Evolutionary conservation across 2,113 vertebrate genomes (phyloP).

Genomic region (Bubalus kerabau): DNA sequence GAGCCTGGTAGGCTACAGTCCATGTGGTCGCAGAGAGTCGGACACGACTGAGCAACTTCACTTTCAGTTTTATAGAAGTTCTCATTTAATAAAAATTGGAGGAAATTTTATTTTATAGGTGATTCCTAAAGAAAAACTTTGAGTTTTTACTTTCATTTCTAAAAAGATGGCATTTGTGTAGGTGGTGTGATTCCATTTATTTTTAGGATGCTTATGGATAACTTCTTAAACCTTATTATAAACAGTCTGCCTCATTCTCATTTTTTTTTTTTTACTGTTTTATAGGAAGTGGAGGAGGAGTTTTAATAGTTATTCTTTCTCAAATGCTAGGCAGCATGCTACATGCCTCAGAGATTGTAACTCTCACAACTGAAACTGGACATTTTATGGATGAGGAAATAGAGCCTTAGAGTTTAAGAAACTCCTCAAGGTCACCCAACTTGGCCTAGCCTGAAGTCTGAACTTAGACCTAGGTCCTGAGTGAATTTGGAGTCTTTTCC

Average conservation of each 20-base stretch:
- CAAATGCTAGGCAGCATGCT: background rate
- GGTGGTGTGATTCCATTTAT: background rate
- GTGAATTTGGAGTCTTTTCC: background rate
- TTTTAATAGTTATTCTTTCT: background rate
- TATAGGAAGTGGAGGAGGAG: background rate
- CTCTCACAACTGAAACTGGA: background rate
- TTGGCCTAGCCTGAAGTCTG: background rate
- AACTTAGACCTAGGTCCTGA: background rate
- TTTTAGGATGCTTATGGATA: background rate
- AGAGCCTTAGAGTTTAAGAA: background rate
- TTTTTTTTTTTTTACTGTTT: background rate
- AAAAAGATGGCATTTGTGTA: background rate
- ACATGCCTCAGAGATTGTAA: background rate
- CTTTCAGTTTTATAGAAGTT: background rate
- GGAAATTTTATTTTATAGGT: constrained; percentile 10
- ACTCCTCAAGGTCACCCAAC: background rate
- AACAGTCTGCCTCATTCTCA: background rate
- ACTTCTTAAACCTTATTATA: background rate
- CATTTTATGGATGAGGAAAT: background rate
- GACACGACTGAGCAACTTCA: no score
- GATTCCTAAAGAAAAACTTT: background rate
- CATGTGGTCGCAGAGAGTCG: no score
- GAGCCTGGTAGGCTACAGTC: no score
- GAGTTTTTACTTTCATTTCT: background rate
- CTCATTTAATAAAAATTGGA: background rate